Evolutionary conservation across 1,140 invertebrate species (phyloP).

Genomic region (Drosophila malerkotliana): DNA sequence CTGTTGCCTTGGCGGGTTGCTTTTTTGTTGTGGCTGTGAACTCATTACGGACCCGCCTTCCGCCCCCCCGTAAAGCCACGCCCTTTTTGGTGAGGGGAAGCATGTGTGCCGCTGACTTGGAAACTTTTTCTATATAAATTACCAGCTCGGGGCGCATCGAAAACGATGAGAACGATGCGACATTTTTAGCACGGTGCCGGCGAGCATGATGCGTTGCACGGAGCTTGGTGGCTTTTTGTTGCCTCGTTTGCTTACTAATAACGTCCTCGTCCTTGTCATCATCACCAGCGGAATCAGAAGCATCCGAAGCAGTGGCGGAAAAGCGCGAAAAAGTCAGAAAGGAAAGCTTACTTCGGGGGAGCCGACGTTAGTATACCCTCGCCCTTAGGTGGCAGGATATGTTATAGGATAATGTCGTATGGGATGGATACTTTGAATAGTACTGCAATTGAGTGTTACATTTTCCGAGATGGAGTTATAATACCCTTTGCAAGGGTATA

Average conservation of each 20-base stretch:
- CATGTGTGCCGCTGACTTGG: slow-evolving; percentile 44
- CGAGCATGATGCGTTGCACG: slow-evolving; percentile 13
- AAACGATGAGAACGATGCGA: slow-evolving; percentile 19
- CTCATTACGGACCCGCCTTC: slow-evolving; percentile 49
- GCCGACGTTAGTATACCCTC: too few species aligned
- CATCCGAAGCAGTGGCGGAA: neutral
- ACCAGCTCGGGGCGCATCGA: slow-evolving; percentile 55
- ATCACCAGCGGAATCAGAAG: slow-evolving; percentile 8
- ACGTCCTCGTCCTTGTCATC: slow-evolving; percentile 6
- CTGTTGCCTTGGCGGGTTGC: slow-evolving; percentile 13
- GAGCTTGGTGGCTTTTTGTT: slow-evolving; percentile 18
- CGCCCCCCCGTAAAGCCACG: slow-evolving; percentile 12
- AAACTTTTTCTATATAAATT: slow-evolving; percentile 72
- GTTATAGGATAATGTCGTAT: too few species aligned
- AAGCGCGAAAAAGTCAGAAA: too few species aligned
- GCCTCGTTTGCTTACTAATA: slow-evolving; percentile 55
- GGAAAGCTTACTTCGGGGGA: too few species aligned
- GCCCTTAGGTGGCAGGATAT: too few species aligned
- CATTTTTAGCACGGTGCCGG: slow-evolving; percentile 49
- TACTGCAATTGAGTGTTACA: too few species aligned
- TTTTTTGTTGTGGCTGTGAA: slow-evolving; percentile 25
- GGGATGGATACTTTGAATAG: too few species aligned
- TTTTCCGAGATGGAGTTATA: too few species aligned
- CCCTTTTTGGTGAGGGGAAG: slow-evolving; percentile 4
- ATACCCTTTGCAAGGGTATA: too few species aligned